Evolutionary conservation across 2,797 vertebrate genomes (phyloP).

Genomic region (Anas flavirostris): DNA sequence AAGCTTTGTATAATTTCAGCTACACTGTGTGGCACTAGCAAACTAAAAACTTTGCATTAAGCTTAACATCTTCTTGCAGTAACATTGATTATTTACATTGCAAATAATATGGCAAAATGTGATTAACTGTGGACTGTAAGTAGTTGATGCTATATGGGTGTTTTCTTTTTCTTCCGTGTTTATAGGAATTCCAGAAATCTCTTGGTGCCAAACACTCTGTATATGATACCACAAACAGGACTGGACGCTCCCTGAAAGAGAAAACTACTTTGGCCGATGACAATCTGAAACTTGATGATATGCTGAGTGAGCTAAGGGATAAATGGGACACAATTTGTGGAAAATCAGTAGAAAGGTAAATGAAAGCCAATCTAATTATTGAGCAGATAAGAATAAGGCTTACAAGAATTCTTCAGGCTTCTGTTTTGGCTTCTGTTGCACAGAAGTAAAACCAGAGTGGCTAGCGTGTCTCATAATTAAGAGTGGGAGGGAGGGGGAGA

Average conservation of each 20-base stretch:
- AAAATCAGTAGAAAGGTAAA: constrained; percentile 97
- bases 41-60: neutral
- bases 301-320: constrained; percentile 97
- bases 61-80: neutral
- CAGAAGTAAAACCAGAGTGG: neutral
- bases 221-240: constrained; percentile 93
- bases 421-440: neutral
- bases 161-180: neutral
- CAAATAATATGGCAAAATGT: neutral
- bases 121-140: neutral
- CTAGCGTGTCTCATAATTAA: neutral
- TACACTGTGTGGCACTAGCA: neutral
- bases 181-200: constrained; percentile 95
- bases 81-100: neutral
- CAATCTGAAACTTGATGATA: constrained; percentile 94
- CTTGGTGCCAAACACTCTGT: constrained; percentile 97
- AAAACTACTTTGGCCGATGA: constrained; percentile 93
- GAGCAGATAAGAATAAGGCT: neutral
- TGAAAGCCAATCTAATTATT: neutral
- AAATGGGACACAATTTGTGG: constrained; percentile 99
- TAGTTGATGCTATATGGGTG: neutral
- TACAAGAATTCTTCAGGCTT: neutral
- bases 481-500: neutral
- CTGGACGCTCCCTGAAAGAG: constrained; percentile 94
- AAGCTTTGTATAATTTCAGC: neutral